Evolutionary conservation across 2,113 vertebrate species (phyloP).

Genomic region (Sclerurus mexicanus): DNA sequence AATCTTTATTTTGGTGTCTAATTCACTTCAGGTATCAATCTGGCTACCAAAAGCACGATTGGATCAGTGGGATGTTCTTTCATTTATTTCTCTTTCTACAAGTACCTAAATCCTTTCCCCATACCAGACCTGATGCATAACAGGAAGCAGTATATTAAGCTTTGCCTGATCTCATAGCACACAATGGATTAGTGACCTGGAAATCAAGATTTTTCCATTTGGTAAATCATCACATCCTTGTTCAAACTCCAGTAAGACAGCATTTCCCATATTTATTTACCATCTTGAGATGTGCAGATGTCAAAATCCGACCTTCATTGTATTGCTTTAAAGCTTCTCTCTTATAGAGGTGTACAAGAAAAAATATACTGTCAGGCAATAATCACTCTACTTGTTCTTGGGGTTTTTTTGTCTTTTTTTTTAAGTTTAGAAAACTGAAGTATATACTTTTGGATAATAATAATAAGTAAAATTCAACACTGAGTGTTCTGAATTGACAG

Average conservation of each 20-base stretch:
- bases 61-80: background rate
- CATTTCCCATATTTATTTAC: background rate
- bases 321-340: background rate
- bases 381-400: background rate
- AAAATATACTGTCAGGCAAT: background rate
- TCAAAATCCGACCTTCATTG: background rate
- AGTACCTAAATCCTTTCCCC: background rate
- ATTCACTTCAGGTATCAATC: background rate
- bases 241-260: background rate
- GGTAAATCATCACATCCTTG: background rate
- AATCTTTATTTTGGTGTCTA: background rate
- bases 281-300: background rate
- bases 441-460: background rate
- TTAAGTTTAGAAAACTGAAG: background rate
- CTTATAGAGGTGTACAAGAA: background rate
- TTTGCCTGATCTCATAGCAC: background rate
- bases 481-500: background rate
- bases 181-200: background rate
- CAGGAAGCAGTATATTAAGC: background rate
- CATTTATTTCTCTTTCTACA: background rate
- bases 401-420: no score
- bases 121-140: background rate
- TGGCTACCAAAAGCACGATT: background rate
- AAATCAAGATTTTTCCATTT: background rate
- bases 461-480: background rate